Conservation (phyloP, 2,113 vertebrate genomes). For the Limnothrissa miodon region DNA sequence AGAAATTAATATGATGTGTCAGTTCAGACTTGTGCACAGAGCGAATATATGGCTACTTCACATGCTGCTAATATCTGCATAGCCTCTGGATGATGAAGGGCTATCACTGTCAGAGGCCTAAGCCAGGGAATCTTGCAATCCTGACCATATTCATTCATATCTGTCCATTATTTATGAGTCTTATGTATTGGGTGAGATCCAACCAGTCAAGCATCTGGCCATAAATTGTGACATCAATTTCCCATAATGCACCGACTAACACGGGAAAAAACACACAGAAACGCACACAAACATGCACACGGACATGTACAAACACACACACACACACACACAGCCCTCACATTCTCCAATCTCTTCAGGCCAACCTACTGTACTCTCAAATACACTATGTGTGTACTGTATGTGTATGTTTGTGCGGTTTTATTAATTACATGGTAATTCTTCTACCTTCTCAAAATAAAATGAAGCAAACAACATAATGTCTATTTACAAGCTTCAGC, state of each 20-base stretch:
- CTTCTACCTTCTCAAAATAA: not conserved
- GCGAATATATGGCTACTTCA: not conserved
- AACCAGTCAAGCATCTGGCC: slow-evolving; percentile 52
- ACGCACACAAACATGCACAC: slow-evolving; percentile 19
- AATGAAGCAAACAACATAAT: not conserved
- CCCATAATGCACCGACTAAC: slow-evolving; percentile 53
- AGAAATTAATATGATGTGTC: not conserved
- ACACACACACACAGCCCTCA: not conserved
- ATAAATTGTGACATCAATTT: slow-evolving; percentile 62
- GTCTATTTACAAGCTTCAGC: not conserved
- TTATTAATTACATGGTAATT: slow-evolving; percentile 12
- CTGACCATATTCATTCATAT: slow-evolving; percentile 48
- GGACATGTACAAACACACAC: slow-evolving; percentile 30
- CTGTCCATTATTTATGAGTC: slow-evolving; percentile 65
- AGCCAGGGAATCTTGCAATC: slow-evolving; percentile 50
- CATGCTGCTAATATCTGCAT: not conserved
- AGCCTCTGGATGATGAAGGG: slow-evolving; percentile 30
- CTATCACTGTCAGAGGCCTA: slow-evolving; percentile 43
- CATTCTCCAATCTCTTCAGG: slow-evolving; percentile 31
- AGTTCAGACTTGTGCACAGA: not conserved
- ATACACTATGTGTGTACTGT: not conserved
- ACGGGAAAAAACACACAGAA: slow-evolving; percentile 44
- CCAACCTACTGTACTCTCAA: not conserved
- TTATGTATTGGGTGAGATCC: slow-evolving; percentile 58
- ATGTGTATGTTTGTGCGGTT: not conserved